Evolutionary conservation across 2,113 vertebrate genomes (phyloP).

Genomic region (Poeciliopsis occidentalis): DNA sequence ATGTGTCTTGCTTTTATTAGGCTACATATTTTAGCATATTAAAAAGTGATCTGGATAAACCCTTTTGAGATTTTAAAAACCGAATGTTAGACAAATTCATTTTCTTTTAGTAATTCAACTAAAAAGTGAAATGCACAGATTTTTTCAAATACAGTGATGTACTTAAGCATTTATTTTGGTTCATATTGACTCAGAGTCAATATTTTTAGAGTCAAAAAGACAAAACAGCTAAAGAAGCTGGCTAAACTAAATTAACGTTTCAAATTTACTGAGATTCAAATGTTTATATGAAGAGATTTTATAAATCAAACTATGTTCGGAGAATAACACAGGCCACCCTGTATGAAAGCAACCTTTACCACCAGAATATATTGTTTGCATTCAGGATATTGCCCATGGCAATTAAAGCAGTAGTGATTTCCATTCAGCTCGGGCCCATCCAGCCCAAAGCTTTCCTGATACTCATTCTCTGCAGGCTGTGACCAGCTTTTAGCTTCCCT

Average conservation of each 20-base stretch:
- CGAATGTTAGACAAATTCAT: too few species aligned
- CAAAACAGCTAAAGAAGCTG: background rate
- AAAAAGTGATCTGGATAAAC: background rate
- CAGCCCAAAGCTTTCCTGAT: conserved; percentile 36
- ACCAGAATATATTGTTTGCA: conserved; percentile 13
- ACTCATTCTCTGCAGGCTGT: conserved; percentile 46
- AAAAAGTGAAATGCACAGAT: background rate
- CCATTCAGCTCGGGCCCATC: conserved; percentile 33
- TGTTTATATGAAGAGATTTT: background rate
- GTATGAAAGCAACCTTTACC: background rate
- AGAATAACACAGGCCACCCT: background rate
- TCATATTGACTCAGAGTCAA: background rate
- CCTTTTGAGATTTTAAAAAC: background rate
- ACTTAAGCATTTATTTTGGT: background rate
- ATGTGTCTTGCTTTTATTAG: background rate
- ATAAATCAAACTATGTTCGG: background rate
- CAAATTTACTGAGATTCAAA: too few species aligned
- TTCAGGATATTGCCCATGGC: conserved; percentile 1
- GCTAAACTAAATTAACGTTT: too few species aligned
- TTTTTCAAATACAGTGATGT: background rate
- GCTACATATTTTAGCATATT: background rate
- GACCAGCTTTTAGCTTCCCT: conserved; percentile 54
- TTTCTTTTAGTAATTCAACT: background rate
- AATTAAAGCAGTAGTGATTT: conserved; percentile 31
- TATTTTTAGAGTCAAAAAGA: too few species aligned